Evolutionary conservation across 2,797 vertebrate species (phyloP), one percentile per base, ranked within the genome.

Genomic region (Sylvia borin): DNA sequence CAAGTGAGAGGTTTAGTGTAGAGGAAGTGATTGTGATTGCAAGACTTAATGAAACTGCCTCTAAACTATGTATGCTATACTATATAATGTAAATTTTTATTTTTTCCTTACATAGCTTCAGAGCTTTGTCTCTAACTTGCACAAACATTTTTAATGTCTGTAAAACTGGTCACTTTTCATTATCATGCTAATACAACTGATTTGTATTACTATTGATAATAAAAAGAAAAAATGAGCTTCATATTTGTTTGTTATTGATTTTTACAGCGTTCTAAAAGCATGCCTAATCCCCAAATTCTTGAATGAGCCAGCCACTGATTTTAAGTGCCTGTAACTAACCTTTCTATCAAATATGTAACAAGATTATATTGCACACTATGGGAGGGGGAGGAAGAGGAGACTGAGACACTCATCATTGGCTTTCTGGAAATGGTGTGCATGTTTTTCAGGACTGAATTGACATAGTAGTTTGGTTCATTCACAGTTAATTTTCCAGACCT

Each of bases 141-240:
- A 93, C 88, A 93, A 91, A 80, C 57, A 77, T 78, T 90, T 96
- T 91, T 84, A 75, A 80, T 96, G 93, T 96, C 75, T 95, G 81
- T 95, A 91, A 95, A 93, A 92, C 60, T 79, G n/a, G 74, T 89
- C 61, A 91, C 67, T 95, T 80, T 93, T 96, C 86, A 94, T 96
- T 94, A 96, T 92, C 93, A 92, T 96, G 92, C 96, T 97, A 96
- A 96, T 95, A 95, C 92, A 96, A 94, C 90, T 88, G 74, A 94
- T 97, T 97, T 97, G 84, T 96, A 95, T 97, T 96, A 95, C 74
- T 93, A 75, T 95, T 96, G 92, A 90, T 97, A 95, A 97, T 97
- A 97, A 97, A 97, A 94, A 88, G 87, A 95, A 88, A 97, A 86
- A 90, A 85, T 54, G 22, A 85, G 47, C 32, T 73, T 67, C 40